A percentile compares a stretch with the other conserved stretches of the same genome.
phyloP scores from a whole-genome alignment of 30 jellyfish, hydroid and myxozoan species.

The Hydractinia symbiolongicarpus region DNA sequence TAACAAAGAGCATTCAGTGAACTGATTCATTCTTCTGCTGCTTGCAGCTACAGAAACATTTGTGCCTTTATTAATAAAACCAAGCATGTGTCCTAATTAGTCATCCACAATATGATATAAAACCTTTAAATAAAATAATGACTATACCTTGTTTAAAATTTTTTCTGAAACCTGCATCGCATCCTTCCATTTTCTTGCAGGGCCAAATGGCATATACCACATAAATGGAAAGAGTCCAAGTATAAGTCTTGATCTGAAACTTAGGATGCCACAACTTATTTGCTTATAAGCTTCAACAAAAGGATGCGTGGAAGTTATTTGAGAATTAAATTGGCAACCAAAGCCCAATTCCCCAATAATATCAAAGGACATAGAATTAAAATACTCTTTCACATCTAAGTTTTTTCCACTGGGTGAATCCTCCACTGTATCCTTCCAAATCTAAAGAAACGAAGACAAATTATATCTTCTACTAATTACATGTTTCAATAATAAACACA shows the following conservation, averaged over 20 bases:
- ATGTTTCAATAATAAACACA: no score
- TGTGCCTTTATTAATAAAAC: no score
- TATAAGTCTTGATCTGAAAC: neutral
- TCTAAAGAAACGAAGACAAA: neutral
- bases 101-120: no score
- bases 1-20: no score
- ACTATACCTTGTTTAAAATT: neutral
- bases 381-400: neutral
- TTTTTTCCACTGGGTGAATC: neutral
- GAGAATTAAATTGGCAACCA: slow-evolving; percentile 5
- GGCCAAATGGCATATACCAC: slow-evolving; percentile 13
- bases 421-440: neutral
- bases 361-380: neutral
- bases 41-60: no score
- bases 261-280: neutral
- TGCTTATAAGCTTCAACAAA: neutral
- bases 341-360: slow-evolving; percentile 10
- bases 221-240: neutral
- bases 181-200: slow-evolving; percentile 2
- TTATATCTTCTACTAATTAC: neutral
- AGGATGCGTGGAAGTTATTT: neutral
- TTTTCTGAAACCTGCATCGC: neutral
- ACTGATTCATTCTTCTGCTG: no score
- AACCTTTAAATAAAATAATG: no score
- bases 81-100: no score